phyloP scores from a whole-genome alignment of 2,888 invertebrate genomes.

The Zelleria hepariella region DNA sequence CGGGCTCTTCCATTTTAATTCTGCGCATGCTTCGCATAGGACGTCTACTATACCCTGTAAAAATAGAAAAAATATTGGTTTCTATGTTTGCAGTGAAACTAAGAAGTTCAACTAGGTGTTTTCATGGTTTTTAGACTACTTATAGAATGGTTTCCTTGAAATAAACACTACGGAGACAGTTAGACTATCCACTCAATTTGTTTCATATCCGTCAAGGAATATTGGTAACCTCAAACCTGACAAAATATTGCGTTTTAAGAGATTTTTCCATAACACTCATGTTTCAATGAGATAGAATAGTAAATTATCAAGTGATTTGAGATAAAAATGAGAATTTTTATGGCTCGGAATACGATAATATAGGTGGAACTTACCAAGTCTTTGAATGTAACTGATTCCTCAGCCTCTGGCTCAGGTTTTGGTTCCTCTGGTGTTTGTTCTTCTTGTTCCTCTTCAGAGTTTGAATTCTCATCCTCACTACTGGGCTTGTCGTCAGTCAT shows the following conservation, averaged over 20 bases:
- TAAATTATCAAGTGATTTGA: not conserved
- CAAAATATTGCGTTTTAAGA: too few relatives aligned
- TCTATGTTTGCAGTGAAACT: not conserved
- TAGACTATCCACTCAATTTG: too few relatives aligned
- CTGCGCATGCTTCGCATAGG: conserved; percentile 90
- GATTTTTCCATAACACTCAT: too few relatives aligned
- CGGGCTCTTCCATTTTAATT: conserved; percentile 94
- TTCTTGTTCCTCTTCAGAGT: conserved; percentile 25
- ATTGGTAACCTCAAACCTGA: too few relatives aligned
- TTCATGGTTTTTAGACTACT: too few relatives aligned
- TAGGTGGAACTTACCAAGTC: conserved; percentile 42
- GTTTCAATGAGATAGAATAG: too few relatives aligned
- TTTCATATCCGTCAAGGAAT: too few relatives aligned
- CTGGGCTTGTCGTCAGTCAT: conserved; percentile 44
- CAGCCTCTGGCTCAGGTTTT: conserved; percentile 25
- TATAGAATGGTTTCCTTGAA: too few relatives aligned
- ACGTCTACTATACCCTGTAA: conserved; percentile 90
- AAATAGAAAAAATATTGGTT: not conserved
- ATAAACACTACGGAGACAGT: too few relatives aligned
- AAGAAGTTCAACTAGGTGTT: not conserved
- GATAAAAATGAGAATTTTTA: too few relatives aligned
- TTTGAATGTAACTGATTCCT: conserved; percentile 56
- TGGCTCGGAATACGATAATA: too few relatives aligned
- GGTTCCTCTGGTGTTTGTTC: conserved; percentile 8
- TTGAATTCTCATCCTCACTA: conserved; percentile 27